Conservation (phyloP, 1,140 invertebrate species). For the Trichonephila clavata region DNA sequence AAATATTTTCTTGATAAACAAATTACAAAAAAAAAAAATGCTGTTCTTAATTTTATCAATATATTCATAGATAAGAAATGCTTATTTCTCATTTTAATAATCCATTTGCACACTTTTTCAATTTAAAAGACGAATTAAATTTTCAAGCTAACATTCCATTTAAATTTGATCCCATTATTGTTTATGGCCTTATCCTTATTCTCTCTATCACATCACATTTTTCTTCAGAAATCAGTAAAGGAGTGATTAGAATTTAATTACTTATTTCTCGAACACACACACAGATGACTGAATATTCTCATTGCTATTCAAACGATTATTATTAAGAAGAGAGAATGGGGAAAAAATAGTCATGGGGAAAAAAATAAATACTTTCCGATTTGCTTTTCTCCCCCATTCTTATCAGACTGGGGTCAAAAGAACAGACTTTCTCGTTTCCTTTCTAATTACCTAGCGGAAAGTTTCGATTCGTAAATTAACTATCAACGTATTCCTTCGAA, state of each 20-base stretch:
- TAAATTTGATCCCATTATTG: conserved; percentile 24
- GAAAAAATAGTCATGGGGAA: neutral
- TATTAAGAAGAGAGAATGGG: neutral
- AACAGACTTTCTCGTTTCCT: conserved; percentile 37
- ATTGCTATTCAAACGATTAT: conserved; percentile 52
- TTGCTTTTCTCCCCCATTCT: conserved; percentile 5
- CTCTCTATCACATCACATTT: neutral
- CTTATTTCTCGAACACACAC: conserved; percentile 31
- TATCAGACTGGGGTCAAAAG: conserved; percentile 33
- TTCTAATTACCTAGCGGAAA: conserved; percentile 56
- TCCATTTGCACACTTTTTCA: neutral
- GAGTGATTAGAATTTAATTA: conserved; percentile 47
- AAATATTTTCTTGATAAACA: no score
- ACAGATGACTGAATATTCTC: conserved; percentile 44
- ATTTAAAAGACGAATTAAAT: conserved; percentile 25
- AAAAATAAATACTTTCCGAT: conserved; percentile 22
- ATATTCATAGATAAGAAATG: neutral
- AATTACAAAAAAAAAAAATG: no score
- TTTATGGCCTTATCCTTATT: neutral
- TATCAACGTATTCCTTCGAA: conserved; percentile 18
- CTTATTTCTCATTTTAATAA: neutral
- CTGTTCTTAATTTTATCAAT: neutral
- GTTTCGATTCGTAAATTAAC: conserved; percentile 52
- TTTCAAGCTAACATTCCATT: neutral
- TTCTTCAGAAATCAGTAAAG: neutral